Conservation (phyloP, 2,113 vertebrate genomes). For the Perccottus glenii region DNA sequence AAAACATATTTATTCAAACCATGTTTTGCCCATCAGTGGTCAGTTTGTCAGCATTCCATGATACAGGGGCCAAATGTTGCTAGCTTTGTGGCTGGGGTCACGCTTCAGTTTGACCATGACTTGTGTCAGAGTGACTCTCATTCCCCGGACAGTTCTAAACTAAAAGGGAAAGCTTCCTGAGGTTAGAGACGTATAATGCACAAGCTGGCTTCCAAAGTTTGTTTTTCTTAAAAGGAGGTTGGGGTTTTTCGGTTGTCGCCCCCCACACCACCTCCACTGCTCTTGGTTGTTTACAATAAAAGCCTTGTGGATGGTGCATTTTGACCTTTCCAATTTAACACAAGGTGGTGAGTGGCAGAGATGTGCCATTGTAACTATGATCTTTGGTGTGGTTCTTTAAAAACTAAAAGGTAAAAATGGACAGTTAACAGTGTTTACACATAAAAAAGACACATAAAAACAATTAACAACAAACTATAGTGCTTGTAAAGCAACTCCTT, state of each 20-base stretch:
- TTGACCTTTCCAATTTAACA: slow-evolving; percentile 66
- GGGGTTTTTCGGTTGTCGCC: slow-evolving; percentile 72
- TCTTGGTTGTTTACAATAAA: slow-evolving; percentile 65
- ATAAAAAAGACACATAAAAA: no score
- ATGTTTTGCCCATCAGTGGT: slow-evolving; percentile 56
- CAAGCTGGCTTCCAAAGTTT: slow-evolving; percentile 70
- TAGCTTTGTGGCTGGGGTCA: slow-evolving; percentile 58
- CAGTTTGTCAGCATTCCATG: slow-evolving; percentile 46
- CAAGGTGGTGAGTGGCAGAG: slow-evolving; percentile 64
- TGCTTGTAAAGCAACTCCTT: neutral
- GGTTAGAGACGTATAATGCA: slow-evolving; percentile 68
- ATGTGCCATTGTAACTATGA: slow-evolving; percentile 55
- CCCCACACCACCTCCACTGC: slow-evolving; percentile 65
- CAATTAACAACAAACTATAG: slow-evolving; percentile 17
- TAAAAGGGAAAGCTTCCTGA: slow-evolving; percentile 68
- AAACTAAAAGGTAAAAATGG: slow-evolving; percentile 35
- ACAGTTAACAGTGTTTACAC: no score
- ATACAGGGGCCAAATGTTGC: slow-evolving; percentile 56
- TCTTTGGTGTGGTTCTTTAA: slow-evolving; percentile 42
- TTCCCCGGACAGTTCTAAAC: slow-evolving; percentile 55
- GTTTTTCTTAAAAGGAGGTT: slow-evolving; percentile 74
- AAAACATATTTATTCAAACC: slow-evolving; percentile 11
- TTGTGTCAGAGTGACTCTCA: slow-evolving; percentile 57
- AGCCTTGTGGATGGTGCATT: slow-evolving; percentile 55
- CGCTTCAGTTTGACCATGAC: slow-evolving; percentile 53